Evolutionary conservation across 1,140 invertebrate genomes (phyloP), one percentile per base, ranked within the genome.

Genomic region (Apocrypta bakeri): DNA sequence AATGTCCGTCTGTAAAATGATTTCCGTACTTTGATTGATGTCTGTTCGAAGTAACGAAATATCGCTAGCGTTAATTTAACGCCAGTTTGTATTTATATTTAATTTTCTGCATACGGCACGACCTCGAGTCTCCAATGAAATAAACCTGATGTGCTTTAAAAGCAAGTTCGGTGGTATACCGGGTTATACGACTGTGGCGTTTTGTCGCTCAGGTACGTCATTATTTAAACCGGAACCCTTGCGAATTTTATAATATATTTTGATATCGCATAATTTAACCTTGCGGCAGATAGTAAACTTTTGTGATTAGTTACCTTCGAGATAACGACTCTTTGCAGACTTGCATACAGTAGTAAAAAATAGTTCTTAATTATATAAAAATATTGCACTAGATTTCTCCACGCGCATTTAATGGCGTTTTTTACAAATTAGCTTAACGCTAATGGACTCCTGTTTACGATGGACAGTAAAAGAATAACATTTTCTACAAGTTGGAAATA

Each of bases 121-220:
- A 56, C 48, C 48, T 56, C 48, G 48, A 56, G 48, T n/a, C 48
- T 56, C 17, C 17, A 56, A 56, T 56, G 48, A 56, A n/a, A 56
- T 56, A 56, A 56, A 56, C 48, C 48, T 56, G 48, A 56, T 56
- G 48, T 56, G 48, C 17, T 56, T 56, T 56, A 56, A 56, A 56
- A 56, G 48, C 48, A 56, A 56, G 48, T 56, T 56, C 48, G 48
- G 48, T 6, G 48, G 21, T 56, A 56, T 56, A 56, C 17, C 48
- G 48, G 48, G 48, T 56, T 56, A 56, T 56, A n/a, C 48, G 48
- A 56, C 48, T 56, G 48, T 56, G 48, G 48, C 48, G 48, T 56
- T 56, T 56, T 56, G 48, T 56, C 48, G 48, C 48, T 56, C 48
- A 56, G 48, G 48, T 56, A 17, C 48, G 48, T 56, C 48, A 17